Percentiles rank a stretch among this genome's conserved stretches.
Evolutionary conservation across 2,888 invertebrate genomes (phyloP).

Genomic region (Parnassius apollo): DNA sequence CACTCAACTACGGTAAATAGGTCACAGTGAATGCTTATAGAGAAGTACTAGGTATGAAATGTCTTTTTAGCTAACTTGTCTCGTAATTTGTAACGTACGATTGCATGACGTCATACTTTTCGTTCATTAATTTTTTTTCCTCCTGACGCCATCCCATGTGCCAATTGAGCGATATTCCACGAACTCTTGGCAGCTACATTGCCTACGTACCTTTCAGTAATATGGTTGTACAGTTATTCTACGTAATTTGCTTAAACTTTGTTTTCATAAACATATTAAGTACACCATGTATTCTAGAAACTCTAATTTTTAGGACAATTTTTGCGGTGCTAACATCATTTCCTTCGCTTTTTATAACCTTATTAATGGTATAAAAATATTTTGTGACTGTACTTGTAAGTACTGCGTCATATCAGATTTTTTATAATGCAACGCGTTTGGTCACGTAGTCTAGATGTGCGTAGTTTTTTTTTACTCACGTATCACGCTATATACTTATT

Average conservation of each 20-base stretch:
- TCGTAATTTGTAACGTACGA: conserved; percentile 56
- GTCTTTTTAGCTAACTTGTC: conserved; percentile 25
- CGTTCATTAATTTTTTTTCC: conserved; percentile 49
- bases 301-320: not conserved
- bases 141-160: conserved; percentile 41
- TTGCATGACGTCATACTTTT: conserved; percentile 57
- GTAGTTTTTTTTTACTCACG: too few species aligned
- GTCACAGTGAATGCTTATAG: too few species aligned
- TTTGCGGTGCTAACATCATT: not conserved
- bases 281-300: not conserved
- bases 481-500: too few species aligned
- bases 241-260: too few species aligned
- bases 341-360: too few species aligned
- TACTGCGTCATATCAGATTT: conserved; percentile 12
- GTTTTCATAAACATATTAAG: too few species aligned
- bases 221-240: not conserved
- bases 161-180: conserved; percentile 46
- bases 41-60: too few species aligned
- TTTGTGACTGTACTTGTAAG: too few species aligned
- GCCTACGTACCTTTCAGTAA: too few species aligned
- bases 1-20: too few species aligned
- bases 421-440: not conserved
- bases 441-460: conserved; percentile 6
- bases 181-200: conserved; percentile 42
- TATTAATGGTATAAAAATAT: too few species aligned